phyloP scores from a whole-genome alignment of 2,888 invertebrate species.

The Pyrocoelia pectoralis region DNA sequence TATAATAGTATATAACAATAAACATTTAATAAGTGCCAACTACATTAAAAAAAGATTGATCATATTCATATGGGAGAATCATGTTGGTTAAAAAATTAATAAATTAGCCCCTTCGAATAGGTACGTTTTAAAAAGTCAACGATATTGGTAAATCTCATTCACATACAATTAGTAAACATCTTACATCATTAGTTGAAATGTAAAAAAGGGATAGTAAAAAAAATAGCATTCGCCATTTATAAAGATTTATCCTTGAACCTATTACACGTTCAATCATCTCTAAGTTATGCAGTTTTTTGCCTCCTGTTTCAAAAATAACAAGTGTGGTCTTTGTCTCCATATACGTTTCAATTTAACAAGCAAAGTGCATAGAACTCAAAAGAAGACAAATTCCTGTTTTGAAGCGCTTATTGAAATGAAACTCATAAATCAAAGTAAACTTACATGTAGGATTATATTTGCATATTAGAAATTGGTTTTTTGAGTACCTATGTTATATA shows the following conservation, averaged over 20 bases:
- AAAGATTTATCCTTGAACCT: constrained; percentile 30
- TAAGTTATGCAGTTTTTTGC: constrained; percentile 31
- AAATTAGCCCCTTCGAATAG: too few species aligned
- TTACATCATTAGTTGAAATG: not conserved
- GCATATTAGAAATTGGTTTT: not conserved
- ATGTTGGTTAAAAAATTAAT: too few species aligned
- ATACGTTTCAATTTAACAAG: constrained; percentile 15
- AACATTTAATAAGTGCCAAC: too few species aligned
- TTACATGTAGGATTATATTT: too few species aligned
- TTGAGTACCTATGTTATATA: not conserved
- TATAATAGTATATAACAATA: too few species aligned
- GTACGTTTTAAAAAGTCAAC: too few species aligned
- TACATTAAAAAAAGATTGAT: too few species aligned
- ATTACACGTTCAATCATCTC: constrained; percentile 34
- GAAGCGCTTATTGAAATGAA: not conserved
- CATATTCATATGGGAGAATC: too few species aligned
- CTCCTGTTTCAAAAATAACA: constrained; percentile 25
- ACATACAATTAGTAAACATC: not conserved
- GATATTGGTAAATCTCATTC: too few species aligned
- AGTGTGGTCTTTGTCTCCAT: constrained; percentile 19
- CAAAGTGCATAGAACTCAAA: constrained; percentile 1
- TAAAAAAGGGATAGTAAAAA: not conserved
- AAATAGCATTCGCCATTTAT: constrained; percentile 10
- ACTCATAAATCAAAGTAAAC: not conserved
- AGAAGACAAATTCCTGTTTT: not conserved